Evolutionary conservation across 2,888 invertebrate species (phyloP).

Genomic region (Kryphioiulus occultus): DNA sequence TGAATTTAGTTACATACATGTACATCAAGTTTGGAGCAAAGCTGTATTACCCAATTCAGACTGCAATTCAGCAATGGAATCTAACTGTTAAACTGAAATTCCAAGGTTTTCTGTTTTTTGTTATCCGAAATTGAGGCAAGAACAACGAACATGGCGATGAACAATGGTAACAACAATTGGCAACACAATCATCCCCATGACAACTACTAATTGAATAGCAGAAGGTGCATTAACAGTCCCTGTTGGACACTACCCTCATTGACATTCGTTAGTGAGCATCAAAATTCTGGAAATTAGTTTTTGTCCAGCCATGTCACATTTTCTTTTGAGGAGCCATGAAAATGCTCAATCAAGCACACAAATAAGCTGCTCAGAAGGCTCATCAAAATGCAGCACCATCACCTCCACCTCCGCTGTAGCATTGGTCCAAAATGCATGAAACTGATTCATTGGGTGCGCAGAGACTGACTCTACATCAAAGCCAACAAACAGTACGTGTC

Average conservation of each 20-base stretch:
- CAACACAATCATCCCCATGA: constrained; percentile 5
- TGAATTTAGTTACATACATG: no score
- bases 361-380: not conserved
- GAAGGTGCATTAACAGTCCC: not conserved
- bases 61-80: not conserved
- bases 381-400: constrained; percentile 37
- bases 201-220: constrained; percentile 39
- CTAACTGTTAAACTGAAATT: not conserved
- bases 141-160: not conserved
- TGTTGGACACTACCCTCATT: not conserved
- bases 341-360: constrained; percentile 36
- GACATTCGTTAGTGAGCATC: constrained; percentile 22
- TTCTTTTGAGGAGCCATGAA: constrained; percentile 29
- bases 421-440: not conserved
- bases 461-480: not conserved
- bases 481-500: not conserved
- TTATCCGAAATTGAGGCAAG: not conserved
- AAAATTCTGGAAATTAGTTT: constrained; percentile 31
- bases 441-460: not conserved
- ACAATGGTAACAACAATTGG: constrained; percentile 6
- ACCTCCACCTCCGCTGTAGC: not conserved
- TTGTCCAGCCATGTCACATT: constrained; percentile 39
- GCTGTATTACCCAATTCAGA: no score
- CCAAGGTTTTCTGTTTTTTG: not conserved
- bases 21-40: no score